A percentile compares a stretch with the other conserved stretches of the same genome.
phyloP scores from a whole-genome alignment of 2,113 vertebrate species.

The Coracopsis vasa region DNA sequence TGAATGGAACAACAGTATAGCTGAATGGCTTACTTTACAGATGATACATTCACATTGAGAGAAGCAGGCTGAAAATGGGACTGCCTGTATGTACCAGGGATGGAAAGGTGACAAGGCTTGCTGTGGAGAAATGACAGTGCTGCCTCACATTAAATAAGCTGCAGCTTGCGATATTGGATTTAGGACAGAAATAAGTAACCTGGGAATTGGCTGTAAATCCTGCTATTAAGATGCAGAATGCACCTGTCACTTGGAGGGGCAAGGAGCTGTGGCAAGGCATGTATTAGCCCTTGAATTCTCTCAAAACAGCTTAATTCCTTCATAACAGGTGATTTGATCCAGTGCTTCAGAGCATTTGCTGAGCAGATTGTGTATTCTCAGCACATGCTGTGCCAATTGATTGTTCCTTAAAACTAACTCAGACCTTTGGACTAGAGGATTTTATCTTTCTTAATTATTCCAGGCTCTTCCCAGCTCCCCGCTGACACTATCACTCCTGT shows the following conservation, averaged over 20 bases:
- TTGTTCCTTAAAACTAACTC: background rate
- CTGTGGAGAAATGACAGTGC: background rate
- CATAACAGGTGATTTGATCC: background rate
- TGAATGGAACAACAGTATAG: background rate
- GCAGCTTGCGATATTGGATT: background rate
- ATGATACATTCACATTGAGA: background rate
- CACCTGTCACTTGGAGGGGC: background rate
- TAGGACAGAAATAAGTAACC: background rate
- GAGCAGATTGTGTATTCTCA: background rate
- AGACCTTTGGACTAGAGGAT: background rate
- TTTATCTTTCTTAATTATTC: background rate
- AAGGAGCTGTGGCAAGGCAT: background rate
- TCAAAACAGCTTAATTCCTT: background rate
- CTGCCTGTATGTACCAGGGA: background rate
- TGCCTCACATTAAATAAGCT: background rate
- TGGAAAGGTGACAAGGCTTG: background rate
- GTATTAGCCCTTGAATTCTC: background rate
- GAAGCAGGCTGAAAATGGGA: background rate
- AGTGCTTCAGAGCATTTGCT: background rate
- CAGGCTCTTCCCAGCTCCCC: background rate
- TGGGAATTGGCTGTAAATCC: constrained; percentile 3
- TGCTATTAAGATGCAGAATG: constrained; percentile 13
- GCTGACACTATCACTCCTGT: background rate
- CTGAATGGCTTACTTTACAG: background rate
- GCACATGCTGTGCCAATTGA: background rate